These are phyloP conservation scores for Colaptes auratus DNA, from an alignment of 2,113 vertebrate species.

Conservation along the genomic window DNA sequence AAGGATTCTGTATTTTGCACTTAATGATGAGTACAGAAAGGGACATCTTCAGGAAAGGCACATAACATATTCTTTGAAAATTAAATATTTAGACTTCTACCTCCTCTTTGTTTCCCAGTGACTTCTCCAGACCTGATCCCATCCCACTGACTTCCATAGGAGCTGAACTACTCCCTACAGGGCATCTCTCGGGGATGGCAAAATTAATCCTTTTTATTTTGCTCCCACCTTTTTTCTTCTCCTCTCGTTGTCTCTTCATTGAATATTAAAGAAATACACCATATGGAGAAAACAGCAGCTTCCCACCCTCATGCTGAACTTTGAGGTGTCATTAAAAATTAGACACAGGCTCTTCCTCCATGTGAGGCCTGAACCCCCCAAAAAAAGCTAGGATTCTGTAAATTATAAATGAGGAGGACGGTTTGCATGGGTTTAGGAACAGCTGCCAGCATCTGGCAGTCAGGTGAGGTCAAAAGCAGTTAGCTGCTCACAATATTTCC, in stretches of 20 bases:
- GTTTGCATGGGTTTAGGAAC: background rate
- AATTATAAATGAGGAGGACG: conserved; percentile 2
- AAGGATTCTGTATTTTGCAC: background rate
- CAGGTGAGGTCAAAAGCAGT: conserved; percentile 36
- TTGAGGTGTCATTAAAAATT: background rate
- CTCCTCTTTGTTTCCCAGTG: background rate
- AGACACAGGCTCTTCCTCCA: background rate
- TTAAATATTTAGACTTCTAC: background rate
- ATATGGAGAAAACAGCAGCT: background rate
- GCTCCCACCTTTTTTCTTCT: background rate
- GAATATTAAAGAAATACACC: background rate
- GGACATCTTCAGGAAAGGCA: background rate
- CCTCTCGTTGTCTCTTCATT: background rate
- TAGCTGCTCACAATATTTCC: background rate
- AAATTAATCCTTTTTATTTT: background rate
- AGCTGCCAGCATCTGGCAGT: conserved; percentile 11
- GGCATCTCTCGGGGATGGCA: background rate
- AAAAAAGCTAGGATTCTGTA: background rate
- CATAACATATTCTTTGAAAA: background rate
- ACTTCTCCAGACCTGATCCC: background rate
- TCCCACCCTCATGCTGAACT: background rate
- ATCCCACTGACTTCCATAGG: background rate
- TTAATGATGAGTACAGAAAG: background rate
- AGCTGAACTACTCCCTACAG: background rate
- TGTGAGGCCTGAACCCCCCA: background rate